Evolutionary conservation across 2,113 vertebrate genomes (phyloP).

Genomic region (Silurus meridionalis): DNA sequence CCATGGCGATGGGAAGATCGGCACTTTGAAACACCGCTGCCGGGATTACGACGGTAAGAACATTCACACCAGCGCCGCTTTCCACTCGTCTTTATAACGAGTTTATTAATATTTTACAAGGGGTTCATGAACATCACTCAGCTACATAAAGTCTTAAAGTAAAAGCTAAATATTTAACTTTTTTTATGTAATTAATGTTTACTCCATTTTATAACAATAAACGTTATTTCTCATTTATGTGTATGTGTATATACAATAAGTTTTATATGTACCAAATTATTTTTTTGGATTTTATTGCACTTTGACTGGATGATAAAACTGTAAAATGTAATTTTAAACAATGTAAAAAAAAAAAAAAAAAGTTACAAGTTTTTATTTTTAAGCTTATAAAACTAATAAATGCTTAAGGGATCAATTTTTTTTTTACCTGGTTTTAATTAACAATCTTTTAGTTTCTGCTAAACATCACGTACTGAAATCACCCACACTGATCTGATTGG

Average conservation of each 20-base stretch:
- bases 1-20: slow-evolving; percentile 83
- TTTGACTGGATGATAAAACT: background rate
- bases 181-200: no score
- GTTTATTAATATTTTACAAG: background rate
- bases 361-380: background rate
- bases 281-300: background rate
- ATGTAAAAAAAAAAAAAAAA: no score
- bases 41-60: slow-evolving; percentile 93
- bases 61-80: background rate
- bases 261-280: background rate
- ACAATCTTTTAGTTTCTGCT: background rate
- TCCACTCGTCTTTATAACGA: background rate
- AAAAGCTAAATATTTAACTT: background rate
- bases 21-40: slow-evolving; percentile 89
- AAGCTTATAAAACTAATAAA: no score
- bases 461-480: background rate
- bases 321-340: background rate
- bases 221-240: no score
- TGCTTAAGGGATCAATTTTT: no score
- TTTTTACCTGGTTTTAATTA: background rate
- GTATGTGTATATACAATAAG: no score
- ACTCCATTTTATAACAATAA: no score
- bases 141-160: background rate
- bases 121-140: background rate
- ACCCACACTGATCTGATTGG: background rate